Base-by-base conservation (phyloP, 2,888 invertebrate genomes). In the Galerucella nymphaeae region DNA sequence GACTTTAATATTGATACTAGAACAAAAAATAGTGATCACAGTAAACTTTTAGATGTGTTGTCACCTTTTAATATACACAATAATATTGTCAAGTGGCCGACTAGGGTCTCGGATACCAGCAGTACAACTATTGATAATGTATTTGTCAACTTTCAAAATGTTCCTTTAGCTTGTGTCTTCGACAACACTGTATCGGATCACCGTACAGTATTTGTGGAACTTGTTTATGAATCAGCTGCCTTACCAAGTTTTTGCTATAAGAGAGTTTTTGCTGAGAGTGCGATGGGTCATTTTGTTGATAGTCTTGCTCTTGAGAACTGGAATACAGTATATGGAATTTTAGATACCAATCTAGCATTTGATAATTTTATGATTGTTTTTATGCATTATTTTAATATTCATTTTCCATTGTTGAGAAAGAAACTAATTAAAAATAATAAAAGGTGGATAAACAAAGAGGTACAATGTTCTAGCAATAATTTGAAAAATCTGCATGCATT, bases 171-270 rank as follows among this genome's bases (percentile, higher is more conserved):
- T 42, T 42, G 11, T 42, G 42, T 42, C 42, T 42, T 42, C 5
- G 42, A 42, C 62, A 62, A 62, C 62, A 62, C 62, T n/a, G 41
- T 62, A 62, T 62, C 62, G 9, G 38, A 38, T 62, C 62, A 62
- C n/a, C 14, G 62, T 6, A 41, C 62, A 11, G 41, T 62, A 9
- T 23, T 61, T n/a, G 30, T 61, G 61, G 61, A 61, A 20, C n/a
- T 61, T 41, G 23, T 20, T n/a, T 13, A 10, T 23, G 41, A 61
- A 38, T 20, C 41, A 11, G 30, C 61, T 18, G 14, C 30, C 41
- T 16, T 23, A 38, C 61, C 16, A 23, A 38, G 16, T 18, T 38
- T 62, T 62, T n/a, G 42, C 62, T n/a, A n/a, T n/a, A n/a, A n/a
- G n/a, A n/a, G n/a, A 38, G 16, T 18, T 38, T 62, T 62, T n/a